Conservation (phyloP, 37 sponge, comb jelly and placozoan species). For the Theonella swinhoei region DNA sequence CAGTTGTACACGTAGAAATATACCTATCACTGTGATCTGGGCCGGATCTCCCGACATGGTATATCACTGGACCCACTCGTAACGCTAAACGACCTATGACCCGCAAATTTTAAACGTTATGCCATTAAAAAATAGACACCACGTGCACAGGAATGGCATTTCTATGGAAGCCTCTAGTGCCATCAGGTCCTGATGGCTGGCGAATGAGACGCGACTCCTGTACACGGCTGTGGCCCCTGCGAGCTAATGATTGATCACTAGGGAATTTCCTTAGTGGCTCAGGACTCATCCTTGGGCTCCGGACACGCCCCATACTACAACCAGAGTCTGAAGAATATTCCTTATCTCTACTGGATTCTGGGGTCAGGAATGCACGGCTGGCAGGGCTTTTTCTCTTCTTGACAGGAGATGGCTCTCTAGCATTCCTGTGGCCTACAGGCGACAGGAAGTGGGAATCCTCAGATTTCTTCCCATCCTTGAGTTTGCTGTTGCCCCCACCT, state of each 20-base stretch:
- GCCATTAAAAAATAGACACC: background rate
- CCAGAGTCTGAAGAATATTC: constrained; percentile 61
- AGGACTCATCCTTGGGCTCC: constrained; percentile 64
- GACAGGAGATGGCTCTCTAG: background rate
- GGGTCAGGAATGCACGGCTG: background rate
- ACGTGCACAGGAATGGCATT: background rate
- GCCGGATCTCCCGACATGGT: constrained; percentile 36
- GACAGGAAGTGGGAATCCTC: background rate
- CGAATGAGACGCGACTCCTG: constrained; percentile 44
- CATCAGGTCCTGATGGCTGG: constrained; percentile 90
- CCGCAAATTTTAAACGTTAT: too few species aligned
- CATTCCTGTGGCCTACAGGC: background rate
- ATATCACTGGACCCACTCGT: too few species aligned
- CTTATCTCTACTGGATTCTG: constrained; percentile 19
- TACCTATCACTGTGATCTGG: constrained; percentile 54
- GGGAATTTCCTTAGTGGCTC: constrained; percentile 40
- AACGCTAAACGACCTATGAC: too few species aligned
- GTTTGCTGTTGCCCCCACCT: background rate
- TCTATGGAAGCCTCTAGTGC: constrained; percentile 76
- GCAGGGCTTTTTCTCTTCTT: constrained; percentile 20
- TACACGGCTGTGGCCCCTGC: background rate
- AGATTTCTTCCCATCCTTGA: background rate
- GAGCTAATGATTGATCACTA: background rate
- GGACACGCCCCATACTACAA: constrained; percentile 17
- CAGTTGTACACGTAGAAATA: too few species aligned